phyloP scores from a whole-genome alignment of 2,113 vertebrate species.

The Chamaea fasciata region DNA sequence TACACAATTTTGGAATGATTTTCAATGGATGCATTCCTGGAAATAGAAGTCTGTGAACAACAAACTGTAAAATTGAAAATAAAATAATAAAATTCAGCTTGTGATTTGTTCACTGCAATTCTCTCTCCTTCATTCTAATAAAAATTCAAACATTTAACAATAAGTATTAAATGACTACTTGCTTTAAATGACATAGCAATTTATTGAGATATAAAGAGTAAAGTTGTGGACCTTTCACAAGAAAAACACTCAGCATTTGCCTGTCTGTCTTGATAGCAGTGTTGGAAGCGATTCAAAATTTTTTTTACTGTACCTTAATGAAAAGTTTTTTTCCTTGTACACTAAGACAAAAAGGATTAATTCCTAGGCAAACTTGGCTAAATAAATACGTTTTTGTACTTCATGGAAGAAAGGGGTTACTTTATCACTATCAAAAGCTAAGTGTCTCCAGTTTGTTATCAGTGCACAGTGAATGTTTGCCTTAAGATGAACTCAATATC shows the following conservation, averaged over 20 bases:
- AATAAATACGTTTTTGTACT: conserved; percentile 4
- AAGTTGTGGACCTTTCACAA: background rate
- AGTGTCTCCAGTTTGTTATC: background rate
- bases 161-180: background rate
- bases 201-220: background rate
- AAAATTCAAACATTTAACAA: background rate
- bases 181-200: background rate
- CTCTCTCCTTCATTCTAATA: background rate
- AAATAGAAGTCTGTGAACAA: background rate
- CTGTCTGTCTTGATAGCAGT: background rate
- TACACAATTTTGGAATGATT: background rate
- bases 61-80: background rate
- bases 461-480: background rate
- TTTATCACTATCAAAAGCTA: background rate
- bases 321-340: background rate
- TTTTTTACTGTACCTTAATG: background rate
- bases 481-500: conserved; percentile 33
- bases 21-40: background rate
- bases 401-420: background rate
- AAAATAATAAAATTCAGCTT: background rate
- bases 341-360: background rate
- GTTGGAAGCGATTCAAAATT: background rate
- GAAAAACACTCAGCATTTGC: background rate
- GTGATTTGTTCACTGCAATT: background rate
- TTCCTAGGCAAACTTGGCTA: background rate